These are phyloP conservation scores for Gopherus flavomarginatus DNA, from an alignment of 2,113 vertebrate species.

Conservation along the genomic window DNA sequence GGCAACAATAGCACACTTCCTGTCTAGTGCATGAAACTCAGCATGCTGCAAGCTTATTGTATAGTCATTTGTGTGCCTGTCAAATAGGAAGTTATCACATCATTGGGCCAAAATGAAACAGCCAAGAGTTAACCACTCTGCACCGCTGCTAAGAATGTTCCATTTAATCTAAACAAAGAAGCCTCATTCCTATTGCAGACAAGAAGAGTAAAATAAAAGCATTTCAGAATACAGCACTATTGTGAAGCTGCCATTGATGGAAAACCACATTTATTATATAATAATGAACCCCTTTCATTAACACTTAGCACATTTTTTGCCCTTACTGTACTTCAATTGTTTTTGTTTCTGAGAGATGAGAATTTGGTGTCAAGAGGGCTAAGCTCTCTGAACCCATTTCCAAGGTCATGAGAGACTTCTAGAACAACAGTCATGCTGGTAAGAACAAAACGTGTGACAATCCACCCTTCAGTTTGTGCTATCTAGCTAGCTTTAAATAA, in stretches of 20 bases:
- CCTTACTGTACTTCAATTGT: background rate
- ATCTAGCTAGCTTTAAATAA: background rate
- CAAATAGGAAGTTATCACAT: slow-evolving; percentile 40
- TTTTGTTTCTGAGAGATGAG: slow-evolving; percentile 22
- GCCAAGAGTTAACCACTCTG: background rate
- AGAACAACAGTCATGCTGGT: background rate
- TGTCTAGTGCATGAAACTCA: background rate
- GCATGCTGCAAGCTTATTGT: slow-evolving; percentile 4
- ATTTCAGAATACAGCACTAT: background rate
- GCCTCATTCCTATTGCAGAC: background rate
- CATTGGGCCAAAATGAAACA: slow-evolving; percentile 11
- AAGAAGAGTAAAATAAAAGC: slow-evolving; percentile 56
- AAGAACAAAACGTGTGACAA: background rate
- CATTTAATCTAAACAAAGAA: background rate
- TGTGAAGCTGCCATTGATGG: slow-evolving; percentile 59
- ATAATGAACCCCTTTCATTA: slow-evolving; percentile 54
- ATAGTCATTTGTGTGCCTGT: background rate
- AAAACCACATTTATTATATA: background rate
- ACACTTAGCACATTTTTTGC: background rate
- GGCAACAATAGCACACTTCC: slow-evolving; percentile 19
- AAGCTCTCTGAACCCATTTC: background rate
- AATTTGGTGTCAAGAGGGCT: slow-evolving; percentile 36
- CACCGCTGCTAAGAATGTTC: background rate
- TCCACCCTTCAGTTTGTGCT: background rate
- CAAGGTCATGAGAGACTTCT: slow-evolving; percentile 43